These are phyloP conservation scores for Octomys mimax DNA, from an alignment of 2,797 vertebrate species.

Conservation along the genomic window DNA sequence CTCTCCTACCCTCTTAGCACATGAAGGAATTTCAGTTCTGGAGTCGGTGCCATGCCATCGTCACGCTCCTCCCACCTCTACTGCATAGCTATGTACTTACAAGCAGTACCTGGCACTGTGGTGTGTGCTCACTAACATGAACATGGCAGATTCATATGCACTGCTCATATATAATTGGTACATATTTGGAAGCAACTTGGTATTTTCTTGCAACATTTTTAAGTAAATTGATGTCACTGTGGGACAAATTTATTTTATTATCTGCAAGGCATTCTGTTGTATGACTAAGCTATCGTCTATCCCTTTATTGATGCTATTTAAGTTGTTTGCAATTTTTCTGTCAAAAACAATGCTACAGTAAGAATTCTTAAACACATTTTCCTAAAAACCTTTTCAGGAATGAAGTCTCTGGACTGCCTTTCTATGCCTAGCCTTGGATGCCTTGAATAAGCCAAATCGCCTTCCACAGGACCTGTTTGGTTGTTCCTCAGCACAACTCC, in stretches of 20 bases:
- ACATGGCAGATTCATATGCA: background rate
- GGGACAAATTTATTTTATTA: conserved; percentile 13
- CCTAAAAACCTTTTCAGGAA: background rate
- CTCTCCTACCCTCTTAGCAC: background rate
- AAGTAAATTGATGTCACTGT: background rate
- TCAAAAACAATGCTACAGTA: conserved; percentile 40
- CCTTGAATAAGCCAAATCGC: conserved; percentile 18
- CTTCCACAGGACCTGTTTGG: conserved; percentile 26
- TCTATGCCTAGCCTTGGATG: background rate
- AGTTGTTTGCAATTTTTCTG: conserved; percentile 46
- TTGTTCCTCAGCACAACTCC: background rate
- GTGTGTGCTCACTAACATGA: background rate
- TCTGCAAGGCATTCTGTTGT: background rate
- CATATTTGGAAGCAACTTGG: background rate
- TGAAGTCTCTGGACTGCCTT: background rate
- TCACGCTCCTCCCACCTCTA: background rate
- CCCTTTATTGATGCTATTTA: conserved; percentile 45
- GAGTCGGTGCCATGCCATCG: too few species aligned
- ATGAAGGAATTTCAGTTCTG: background rate
- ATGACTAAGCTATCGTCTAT: background rate
- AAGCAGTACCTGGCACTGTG: background rate
- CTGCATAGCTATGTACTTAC: background rate
- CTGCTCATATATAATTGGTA: background rate
- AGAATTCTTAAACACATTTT: background rate
- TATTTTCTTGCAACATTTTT: conserved; percentile 37